Evolutionary conservation across 2,797 vertebrate species (phyloP).

Genomic region (Sitta carolinensis): DNA sequence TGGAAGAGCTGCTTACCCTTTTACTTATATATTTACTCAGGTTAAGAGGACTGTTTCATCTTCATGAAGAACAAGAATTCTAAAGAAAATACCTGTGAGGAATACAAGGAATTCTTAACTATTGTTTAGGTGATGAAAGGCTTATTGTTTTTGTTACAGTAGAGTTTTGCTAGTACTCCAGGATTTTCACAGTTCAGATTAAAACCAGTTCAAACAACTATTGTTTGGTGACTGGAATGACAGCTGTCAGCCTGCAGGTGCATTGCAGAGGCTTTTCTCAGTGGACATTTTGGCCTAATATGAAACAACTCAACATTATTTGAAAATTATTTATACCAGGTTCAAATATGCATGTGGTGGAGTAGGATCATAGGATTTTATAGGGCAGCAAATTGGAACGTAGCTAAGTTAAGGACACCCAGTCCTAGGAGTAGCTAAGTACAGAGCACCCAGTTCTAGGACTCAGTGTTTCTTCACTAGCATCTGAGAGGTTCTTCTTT

Average conservation of each 20-base stretch:
- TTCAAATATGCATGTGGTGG: neutral
- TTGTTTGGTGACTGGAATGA: neutral
- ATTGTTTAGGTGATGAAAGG: neutral
- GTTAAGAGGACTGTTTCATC: neutral
- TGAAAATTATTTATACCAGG: neutral
- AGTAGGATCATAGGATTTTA: neutral
- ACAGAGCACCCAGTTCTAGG: rapidly evolving
- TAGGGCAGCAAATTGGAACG: neutral
- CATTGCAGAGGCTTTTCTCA: neutral
- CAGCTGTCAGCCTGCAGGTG: neutral
- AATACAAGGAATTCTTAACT: neutral
- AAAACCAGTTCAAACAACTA: neutral
- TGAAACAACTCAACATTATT: neutral
- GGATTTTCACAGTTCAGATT: neutral
- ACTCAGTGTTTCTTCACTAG: neutral
- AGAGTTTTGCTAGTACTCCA: neutral
- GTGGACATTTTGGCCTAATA: neutral
- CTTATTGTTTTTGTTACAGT: neutral
- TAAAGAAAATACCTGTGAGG: neutral
- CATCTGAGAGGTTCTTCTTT: neutral
- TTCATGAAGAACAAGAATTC: neutral
- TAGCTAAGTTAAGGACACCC: neutral
- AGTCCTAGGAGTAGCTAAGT: neutral
- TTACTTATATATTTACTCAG: neutral
- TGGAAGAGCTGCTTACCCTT: neutral